phyloP scores from a whole-genome alignment of 35 echinoderm and acorn worm genomes.

The Nesometra sesokonis region DNA sequence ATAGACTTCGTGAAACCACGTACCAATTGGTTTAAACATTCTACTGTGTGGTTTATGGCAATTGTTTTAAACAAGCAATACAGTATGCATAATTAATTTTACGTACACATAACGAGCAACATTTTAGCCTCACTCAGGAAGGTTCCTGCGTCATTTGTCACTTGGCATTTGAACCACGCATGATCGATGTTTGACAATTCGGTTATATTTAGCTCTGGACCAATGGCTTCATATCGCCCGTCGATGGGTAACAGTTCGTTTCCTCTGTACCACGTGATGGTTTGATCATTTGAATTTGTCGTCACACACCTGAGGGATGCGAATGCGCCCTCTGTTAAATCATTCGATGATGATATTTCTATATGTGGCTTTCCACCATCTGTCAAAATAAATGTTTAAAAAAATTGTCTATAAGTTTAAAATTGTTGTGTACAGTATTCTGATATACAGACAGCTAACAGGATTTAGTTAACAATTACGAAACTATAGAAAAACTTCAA shows the following conservation, averaged over 20 bases:
- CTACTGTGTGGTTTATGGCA: too few relatives aligned
- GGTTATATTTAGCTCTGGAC: neutral
- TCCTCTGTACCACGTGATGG: neutral
- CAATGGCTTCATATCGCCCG: neutral
- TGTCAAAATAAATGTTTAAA: neutral
- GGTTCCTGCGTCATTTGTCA: neutral
- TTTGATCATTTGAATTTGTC: neutral
- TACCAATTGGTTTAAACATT: too few relatives aligned
- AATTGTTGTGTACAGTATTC: too few relatives aligned
- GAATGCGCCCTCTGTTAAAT: neutral
- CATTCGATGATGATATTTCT: neutral
- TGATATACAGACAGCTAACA: too few relatives aligned
- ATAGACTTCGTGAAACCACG: too few relatives aligned
- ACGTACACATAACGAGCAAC: neutral
- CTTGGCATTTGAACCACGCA: neutral
- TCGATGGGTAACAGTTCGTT: neutral
- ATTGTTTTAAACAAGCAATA: too few relatives aligned
- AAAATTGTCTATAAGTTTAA: neutral
- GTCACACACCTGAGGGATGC: neutral
- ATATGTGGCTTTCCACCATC: neutral
- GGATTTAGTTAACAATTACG: too few relatives aligned
- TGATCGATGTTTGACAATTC: neutral
- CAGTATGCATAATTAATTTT: neutral
- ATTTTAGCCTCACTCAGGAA: neutral
- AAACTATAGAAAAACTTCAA: too few relatives aligned